Conservation (phyloP, 1,140 invertebrate species). For the Gryllus bimaculatus region DNA sequence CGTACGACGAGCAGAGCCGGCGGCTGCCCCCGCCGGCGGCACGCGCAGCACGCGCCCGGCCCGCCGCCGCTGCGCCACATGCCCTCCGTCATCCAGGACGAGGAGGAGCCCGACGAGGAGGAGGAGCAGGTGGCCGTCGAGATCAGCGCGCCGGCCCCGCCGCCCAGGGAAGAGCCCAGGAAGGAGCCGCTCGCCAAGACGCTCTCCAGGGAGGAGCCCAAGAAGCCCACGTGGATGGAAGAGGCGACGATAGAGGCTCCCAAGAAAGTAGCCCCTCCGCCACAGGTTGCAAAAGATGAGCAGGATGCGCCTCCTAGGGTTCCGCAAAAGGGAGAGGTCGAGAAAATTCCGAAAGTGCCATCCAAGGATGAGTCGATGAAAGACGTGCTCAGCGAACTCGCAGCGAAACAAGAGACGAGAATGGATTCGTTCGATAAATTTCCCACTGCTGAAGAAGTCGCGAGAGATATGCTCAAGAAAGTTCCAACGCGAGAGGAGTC, state of each 20-base stretch:
- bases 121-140: no score
- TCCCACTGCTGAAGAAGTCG: background rate
- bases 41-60: background rate
- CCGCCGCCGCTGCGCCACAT: background rate
- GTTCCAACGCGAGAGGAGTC: background rate
- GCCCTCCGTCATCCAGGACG: background rate
- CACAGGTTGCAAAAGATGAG: no score
- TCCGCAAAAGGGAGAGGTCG: no score
- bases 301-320: no score
- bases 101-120: background rate
- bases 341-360: background rate
- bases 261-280: no score
- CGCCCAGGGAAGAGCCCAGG: background rate
- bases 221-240: no score
- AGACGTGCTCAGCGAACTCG: background rate
- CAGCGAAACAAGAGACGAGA: background rate
- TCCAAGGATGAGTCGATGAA: background rate
- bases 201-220: no score
- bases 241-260: no score
- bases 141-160: background rate
- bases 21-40: background rate
- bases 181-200: background rate
- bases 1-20: conserved; percentile 11
- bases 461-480: background rate
- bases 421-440: background rate